A percentile compares a stretch with the other conserved stretches of the same genome.
Conservation (phyloP, 2,113 vertebrate genomes). For the Ceratotherium simum region DNA sequence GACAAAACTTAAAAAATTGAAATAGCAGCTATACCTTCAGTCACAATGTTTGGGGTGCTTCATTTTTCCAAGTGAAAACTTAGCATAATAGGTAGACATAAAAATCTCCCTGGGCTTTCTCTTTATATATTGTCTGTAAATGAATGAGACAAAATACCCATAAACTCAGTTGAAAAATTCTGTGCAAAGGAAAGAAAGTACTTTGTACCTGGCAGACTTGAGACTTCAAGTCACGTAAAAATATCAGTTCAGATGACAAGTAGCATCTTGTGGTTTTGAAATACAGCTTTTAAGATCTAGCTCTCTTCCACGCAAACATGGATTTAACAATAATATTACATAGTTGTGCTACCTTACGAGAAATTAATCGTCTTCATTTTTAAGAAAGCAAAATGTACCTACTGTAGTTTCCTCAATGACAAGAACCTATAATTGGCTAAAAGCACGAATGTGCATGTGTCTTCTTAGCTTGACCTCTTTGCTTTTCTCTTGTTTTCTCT, state of each 20-base stretch:
- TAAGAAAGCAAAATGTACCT: neutral
- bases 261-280: constrained; percentile 29
- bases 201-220: constrained; percentile 1
- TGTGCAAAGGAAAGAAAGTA: neutral
- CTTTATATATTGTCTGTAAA: constrained; percentile 41
- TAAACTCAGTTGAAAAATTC: neutral
- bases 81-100: neutral
- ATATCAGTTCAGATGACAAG: neutral
- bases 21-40: neutral
- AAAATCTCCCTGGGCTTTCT: constrained; percentile 36
- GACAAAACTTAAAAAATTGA: neutral
- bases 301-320: neutral
- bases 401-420: neutral
- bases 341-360: neutral
- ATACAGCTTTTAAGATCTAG: constrained; percentile 2
- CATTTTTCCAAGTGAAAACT: constrained; percentile 18
- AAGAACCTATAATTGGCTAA: neutral
- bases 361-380: constrained; percentile 36
- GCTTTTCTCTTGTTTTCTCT: neutral
- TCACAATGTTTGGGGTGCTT: neutral
- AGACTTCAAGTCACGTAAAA: constrained; percentile 40
- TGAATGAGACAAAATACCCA: neutral
- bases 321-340: neutral
- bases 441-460: neutral
- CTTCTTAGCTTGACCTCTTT: neutral